Conservation (phyloP, 2,113 vertebrate genomes). For the Notothenia rossii region DNA sequence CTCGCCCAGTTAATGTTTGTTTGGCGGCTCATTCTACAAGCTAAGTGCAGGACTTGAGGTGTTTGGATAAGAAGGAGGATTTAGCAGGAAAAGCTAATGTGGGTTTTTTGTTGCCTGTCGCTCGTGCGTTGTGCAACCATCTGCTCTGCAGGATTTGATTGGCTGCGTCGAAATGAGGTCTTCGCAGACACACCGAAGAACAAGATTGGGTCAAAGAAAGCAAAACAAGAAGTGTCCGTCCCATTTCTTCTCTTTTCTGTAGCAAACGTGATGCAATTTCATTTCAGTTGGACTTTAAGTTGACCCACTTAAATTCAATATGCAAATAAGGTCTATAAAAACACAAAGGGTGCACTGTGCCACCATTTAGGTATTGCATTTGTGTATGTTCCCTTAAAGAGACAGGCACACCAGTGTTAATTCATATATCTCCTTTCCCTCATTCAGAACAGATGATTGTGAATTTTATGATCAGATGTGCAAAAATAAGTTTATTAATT, state of each 20-base stretch:
- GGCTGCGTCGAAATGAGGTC: neutral
- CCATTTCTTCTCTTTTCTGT: neutral
- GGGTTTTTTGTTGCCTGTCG: neutral
- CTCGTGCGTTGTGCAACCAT: neutral
- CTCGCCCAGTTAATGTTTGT: neutral
- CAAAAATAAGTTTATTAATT: neutral
- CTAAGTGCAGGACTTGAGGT: neutral
- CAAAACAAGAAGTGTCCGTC: too few species aligned
- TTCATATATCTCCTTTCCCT: conserved; percentile 11
- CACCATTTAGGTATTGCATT: conserved; percentile 67
- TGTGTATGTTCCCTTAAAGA: conserved; percentile 34
- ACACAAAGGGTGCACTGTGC: conserved; percentile 66
- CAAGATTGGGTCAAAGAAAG: too few species aligned
- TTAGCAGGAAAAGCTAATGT: neutral
- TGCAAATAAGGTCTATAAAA: conserved; percentile 72
- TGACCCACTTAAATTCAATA: conserved; percentile 71
- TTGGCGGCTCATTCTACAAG: neutral
- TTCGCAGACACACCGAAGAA: neutral
- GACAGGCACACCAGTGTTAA: conserved; percentile 32
- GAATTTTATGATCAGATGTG: conserved; percentile 11
- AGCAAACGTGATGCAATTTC: neutral
- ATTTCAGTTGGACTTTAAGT: conserved; percentile 31
- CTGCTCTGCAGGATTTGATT: neutral
- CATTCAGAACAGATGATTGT: neutral
- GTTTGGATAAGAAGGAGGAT: neutral